Evolutionary conservation across 2,797 vertebrate genomes (phyloP), one percentile per base, ranked within the genome.

Genomic region (Propithecus deckenii): DNA sequence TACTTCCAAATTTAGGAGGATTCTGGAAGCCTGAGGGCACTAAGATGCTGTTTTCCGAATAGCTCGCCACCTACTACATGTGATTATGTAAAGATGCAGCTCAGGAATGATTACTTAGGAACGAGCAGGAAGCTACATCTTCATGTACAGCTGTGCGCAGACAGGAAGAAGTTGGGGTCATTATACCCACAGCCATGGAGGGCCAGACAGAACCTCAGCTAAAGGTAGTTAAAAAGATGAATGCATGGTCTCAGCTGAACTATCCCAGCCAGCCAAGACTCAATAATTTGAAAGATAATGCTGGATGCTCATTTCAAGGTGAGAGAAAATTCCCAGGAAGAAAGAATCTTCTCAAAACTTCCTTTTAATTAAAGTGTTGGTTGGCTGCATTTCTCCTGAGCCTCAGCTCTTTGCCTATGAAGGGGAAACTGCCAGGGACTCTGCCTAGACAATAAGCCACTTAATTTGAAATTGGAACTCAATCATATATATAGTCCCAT

Each of bases 301-400:
- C 90, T 90, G 90, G 79, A 96, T 28, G 69, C 97, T 98, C 97
- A 98, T 96, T 98, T 98, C 96, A 98, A 99, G 98, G 98, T 98
- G 98, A 98, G 89, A 98, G 89, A 98, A 98, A 98, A 97, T 97
- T 98, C 67, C 94, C 95, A 97, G 98, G 96, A 98, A 97, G 95
- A 98, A 98, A 98, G 98, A 98, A 86, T 89, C 90, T 96, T 96
- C 94, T 97, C 91, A 97, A 98, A 98, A 97, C 94, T 97, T 97
- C 92, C 87, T 98, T 98, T 97, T 98, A 98, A 98, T 98, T 98
- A 98, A 98, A 98, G 97, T 97, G 96, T 35, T 84, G 50, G 55
- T 89, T 98, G 94, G 80, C 91, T 97, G 97, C 92, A 95, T 95
- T 76, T 98, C 93, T 96, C 79, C n/a, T 28, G 87, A 97, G 97